Evolutionary conservation across 2,797 vertebrate species (phyloP), one percentile per base, ranked within the genome.

Genomic region (Geotrypetes seraphini): DNA sequence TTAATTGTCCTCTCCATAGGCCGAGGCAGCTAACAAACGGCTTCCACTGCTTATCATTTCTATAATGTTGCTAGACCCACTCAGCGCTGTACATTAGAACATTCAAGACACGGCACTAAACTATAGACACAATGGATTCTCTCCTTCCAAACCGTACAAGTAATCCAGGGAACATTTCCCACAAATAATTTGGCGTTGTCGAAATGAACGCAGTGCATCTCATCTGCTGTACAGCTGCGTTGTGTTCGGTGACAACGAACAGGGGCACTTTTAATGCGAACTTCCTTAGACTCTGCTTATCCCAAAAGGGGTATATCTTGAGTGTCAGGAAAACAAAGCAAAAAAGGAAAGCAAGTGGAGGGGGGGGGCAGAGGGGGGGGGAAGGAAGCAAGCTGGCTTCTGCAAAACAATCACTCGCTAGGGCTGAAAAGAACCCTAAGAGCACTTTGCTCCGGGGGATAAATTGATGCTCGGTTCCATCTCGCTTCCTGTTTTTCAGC

Each of bases 401-500:
- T 46, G 46, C 43, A 46, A 45, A 46, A 46, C 43, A 46, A 38
- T 46, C 43, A 39, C 43, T 38, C 38, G 24, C 30, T 28, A 33
- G 16, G 29, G 24, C 35, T 46, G 25, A 37, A 46, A 46, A 26
- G 42, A n/a, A 46, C 28, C 21, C 35, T 39, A 29, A 46, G 43
- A 46, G 43, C 43, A 46, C 43, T 46, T 38, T 46, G 35, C 35
- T 28, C 30, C 46, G 24, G 33, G n/a, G 30, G 43, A 46, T 46
- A 46, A 46, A 46, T 46, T 43, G 31, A 37, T 43, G 47, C 47
- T 43, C 47, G 26, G 39, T 28, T 23, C 33, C 26, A 38, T 39
- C 47, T 50, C 39, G 31, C 26, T 28, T 43, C 29, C 47, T 50
- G 47, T 43, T 50, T 39, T 50, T 38, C 25, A 31, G 35, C n/a